Percentiles rank a stretch among this genome's conserved stretches.
phyloP scores from a whole-genome alignment of 2,888 invertebrate genomes.

The Mythimna ferrago region DNA sequence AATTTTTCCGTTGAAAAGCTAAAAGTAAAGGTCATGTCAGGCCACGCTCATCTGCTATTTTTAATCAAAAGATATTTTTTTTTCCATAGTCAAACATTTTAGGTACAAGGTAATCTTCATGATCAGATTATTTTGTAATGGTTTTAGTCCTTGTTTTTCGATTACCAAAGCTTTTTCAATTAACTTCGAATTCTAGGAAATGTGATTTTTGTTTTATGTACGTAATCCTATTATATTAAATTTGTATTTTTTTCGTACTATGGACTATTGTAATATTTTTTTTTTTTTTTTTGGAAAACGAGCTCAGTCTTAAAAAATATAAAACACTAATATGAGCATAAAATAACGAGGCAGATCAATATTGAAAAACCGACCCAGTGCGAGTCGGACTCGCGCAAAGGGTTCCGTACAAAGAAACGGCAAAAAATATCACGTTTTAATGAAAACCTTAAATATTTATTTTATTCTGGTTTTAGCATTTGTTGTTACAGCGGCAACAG shows the following conservation, averaged over 20 bases:
- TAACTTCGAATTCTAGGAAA: neutral
- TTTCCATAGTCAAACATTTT: conserved; percentile 4
- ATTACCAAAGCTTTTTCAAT: conserved; percentile 1
- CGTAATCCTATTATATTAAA: neutral
- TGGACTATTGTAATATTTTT: neutral
- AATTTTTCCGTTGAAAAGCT: conserved; percentile 3
- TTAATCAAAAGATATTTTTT: conserved; percentile 9
- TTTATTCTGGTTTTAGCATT: too few relatives aligned
- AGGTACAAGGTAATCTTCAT: neutral
- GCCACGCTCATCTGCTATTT: conserved; percentile 10
- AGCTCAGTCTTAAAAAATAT: neutral
- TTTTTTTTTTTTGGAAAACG: neutral
- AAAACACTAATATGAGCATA: neutral
- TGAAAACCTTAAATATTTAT: too few relatives aligned
- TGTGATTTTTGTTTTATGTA: neutral
- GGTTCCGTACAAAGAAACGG: too few relatives aligned
- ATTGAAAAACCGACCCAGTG: neutral
- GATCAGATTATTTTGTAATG: neutral
- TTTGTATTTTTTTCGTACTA: neutral
- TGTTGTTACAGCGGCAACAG: too few relatives aligned
- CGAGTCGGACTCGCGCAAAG: too few relatives aligned
- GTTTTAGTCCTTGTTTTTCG: neutral
- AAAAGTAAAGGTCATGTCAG: neutral
- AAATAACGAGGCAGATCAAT: neutral
- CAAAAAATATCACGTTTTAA: too few relatives aligned